phyloP scores from a whole-genome alignment of 1,140 invertebrate genomes.

The Homalodisca vitripennis region DNA sequence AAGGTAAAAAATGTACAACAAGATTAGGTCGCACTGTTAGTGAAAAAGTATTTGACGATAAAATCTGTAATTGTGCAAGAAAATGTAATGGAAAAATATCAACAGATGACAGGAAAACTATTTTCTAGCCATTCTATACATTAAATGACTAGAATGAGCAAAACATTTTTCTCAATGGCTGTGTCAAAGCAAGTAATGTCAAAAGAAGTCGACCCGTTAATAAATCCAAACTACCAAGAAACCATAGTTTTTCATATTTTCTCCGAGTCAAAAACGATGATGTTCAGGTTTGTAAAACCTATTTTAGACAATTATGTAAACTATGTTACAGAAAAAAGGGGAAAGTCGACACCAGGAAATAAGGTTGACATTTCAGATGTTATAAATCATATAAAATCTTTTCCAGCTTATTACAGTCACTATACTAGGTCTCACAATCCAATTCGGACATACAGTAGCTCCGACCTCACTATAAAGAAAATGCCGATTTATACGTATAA shows the following conservation, averaged over 20 bases:
- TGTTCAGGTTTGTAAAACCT: no score
- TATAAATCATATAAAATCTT: constrained; percentile 35
- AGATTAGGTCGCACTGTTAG: neutral
- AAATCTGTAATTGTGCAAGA: neutral
- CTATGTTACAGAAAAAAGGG: constrained; percentile 28
- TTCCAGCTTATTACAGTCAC: no score
- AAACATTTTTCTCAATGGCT: constrained; percentile 4
- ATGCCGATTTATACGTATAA: constrained; percentile 49
- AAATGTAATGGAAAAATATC: neutral
- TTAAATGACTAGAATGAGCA: neutral
- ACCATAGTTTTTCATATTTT: constrained; percentile 13
- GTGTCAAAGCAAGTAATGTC: neutral
- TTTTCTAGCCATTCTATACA: neutral
- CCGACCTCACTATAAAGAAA: constrained; percentile 50
- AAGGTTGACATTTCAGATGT: constrained; percentile 33
- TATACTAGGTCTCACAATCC: constrained; percentile 48
- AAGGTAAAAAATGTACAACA: neutral
- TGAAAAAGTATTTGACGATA: neutral
- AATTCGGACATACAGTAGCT: constrained; percentile 50
- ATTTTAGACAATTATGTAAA: constrained; percentile 28
- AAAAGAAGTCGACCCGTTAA: neutral
- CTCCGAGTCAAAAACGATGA: neutral
- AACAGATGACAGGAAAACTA: neutral
- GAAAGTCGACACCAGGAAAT: no score
- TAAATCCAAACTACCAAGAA: neutral